These are phyloP conservation scores for Paramuricea clavata DNA, from an alignment of 92 coral and sea anemone species.

Conservation along the genomic window DNA sequence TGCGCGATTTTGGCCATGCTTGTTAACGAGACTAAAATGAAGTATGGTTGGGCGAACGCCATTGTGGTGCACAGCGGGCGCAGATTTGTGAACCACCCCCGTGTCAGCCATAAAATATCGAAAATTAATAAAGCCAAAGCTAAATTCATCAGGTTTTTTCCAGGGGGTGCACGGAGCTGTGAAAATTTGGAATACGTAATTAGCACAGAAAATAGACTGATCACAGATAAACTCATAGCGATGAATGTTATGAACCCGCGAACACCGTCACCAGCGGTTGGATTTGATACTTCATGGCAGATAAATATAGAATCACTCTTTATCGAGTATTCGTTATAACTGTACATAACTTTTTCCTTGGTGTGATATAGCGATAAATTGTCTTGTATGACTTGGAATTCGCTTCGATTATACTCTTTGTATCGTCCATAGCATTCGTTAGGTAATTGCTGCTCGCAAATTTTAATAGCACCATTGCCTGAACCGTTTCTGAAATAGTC, in stretches of 20 bases:
- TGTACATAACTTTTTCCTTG: background rate
- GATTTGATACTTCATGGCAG: background rate
- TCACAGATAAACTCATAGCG: background rate
- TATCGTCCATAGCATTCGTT: background rate
- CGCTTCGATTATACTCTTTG: background rate
- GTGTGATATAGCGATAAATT: background rate
- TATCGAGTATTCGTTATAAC: background rate
- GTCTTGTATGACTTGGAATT: background rate
- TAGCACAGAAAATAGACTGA: conserved; percentile 12
- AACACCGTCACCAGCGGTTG: background rate
- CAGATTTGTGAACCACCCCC: background rate
- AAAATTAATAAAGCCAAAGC: background rate
- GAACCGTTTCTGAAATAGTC: background rate
- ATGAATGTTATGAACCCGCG: background rate
- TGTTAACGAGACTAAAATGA: conserved; percentile 6
- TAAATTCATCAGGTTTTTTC: conserved; percentile 21
- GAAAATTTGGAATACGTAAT: conserved; percentile 3
- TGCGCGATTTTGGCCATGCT: conserved; percentile 42
- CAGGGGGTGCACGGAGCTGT: background rate
- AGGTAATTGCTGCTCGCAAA: conserved; percentile 18
- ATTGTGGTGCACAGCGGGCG: background rate
- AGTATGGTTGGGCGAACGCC: background rate
- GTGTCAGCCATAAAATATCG: conserved; percentile 11
- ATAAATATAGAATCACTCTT: background rate
- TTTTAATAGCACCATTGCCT: background rate